Percentiles rank a stretch among this genome's conserved stretches.
These are phyloP conservation scores for Leptarthrus brevirostris DNA, from an alignment of 2,888 invertebrate species.

Conservation along the genomic window DNA sequence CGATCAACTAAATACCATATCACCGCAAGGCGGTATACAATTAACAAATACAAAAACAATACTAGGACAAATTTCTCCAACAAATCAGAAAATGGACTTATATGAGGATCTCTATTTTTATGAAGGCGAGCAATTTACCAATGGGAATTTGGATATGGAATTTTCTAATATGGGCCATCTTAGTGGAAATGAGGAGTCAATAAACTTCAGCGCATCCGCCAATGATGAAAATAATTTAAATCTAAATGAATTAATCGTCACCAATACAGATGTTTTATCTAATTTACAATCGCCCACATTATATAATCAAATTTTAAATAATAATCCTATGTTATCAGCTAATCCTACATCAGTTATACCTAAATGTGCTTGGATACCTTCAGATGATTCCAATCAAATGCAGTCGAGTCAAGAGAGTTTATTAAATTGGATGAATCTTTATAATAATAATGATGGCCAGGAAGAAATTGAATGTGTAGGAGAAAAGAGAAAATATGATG, in stretches of 20 bases:
- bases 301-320: background rate
- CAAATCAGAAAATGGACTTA: conserved; percentile 16
- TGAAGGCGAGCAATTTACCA: background rate
- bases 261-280: background rate
- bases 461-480: background rate
- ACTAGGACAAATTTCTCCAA: conserved; percentile 9
- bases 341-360: background rate
- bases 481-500: background rate
- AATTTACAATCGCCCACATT: background rate
- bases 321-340: background rate
- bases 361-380: background rate
- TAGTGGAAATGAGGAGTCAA: background rate
- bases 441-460: background rate
- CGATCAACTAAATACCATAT: conserved; percentile 5
- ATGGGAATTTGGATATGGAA: background rate
- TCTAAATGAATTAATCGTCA: background rate
- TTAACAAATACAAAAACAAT: background rate
- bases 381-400: background rate
- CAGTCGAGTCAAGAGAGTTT: conserved; percentile 1
- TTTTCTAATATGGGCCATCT: background rate
- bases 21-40: conserved; percentile 6
- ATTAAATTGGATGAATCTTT: background rate
- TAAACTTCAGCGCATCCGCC: background rate
- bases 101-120: background rate
- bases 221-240: background rate